Evolutionary conservation across 1,140 invertebrate species (phyloP).

Genomic region (Drosophila willistoni): DNA sequence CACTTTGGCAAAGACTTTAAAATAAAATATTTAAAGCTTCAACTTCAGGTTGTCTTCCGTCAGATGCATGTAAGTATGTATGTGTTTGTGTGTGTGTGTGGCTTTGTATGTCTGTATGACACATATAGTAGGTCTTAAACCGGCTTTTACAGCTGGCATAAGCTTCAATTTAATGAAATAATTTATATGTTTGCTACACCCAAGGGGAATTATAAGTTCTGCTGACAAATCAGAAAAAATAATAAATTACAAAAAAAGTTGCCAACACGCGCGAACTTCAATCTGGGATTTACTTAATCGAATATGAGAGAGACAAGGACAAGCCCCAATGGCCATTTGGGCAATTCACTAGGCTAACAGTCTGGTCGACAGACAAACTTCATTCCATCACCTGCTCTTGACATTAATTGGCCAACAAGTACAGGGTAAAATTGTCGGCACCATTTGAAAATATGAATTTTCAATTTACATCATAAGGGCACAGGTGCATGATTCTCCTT

Average conservation of each 20-base stretch:
- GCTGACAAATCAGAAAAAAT: conserved; percentile 76
- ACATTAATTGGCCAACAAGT: conserved; percentile 69
- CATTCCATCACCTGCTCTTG: conserved; percentile 39
- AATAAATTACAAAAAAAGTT: conserved; percentile 73
- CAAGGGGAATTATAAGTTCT: conserved; percentile 61
- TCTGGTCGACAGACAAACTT: conserved; percentile 19
- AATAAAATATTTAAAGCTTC: conserved; percentile 47
- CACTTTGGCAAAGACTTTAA: conserved; percentile 17
- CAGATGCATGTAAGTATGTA: neutral
- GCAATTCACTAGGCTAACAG: neutral
- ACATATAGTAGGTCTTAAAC: conserved; percentile 53
- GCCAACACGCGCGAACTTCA: conserved; percentile 29
- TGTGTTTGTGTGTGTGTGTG: conserved; percentile 16
- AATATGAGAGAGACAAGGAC: conserved; percentile 58
- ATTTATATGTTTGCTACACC: conserved; percentile 52
- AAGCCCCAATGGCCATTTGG: neutral
- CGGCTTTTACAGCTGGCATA: conserved; percentile 51
- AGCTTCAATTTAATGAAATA: conserved; percentile 66
- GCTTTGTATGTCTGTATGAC: neutral
- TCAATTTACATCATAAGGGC: conserved; percentile 27
- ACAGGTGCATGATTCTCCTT: conserved; percentile 28
- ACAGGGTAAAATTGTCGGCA: conserved; percentile 31
- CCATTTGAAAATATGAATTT: conserved; percentile 37
- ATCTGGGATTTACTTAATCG: conserved; percentile 69
- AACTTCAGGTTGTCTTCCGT: conserved; percentile 33